phyloP scores from a whole-genome alignment of 1,140 invertebrate genomes.

The Drosophila pseudoobscura region DNA sequence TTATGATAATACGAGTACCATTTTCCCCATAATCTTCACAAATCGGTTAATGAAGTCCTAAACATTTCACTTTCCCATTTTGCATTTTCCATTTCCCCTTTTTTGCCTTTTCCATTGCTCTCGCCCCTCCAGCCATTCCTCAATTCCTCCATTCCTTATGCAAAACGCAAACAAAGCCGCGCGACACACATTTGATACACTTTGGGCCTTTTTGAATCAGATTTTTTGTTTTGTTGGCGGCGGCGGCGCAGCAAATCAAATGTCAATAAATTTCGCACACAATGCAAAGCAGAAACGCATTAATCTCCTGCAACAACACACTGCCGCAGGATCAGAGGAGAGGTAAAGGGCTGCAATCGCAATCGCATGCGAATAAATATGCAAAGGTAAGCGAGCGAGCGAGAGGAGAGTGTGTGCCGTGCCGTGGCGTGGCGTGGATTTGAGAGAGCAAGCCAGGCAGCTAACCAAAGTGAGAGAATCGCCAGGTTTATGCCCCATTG shows the following conservation, averaged over 20 bases:
- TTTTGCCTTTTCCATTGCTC: constrained; percentile 5
- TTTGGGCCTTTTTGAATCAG: constrained; percentile 34
- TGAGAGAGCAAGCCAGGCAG: neutral
- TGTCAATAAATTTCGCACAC: constrained; percentile 73
- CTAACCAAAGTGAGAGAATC: constrained; percentile 5
- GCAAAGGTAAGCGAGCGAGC: too few species aligned
- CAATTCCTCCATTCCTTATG: constrained; percentile 37
- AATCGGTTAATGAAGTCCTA: constrained; percentile 60
- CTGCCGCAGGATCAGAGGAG: constrained; percentile 11
- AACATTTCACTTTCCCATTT: constrained; percentile 10
- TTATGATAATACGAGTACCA: too few species aligned
- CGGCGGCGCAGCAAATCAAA: constrained; percentile 65
- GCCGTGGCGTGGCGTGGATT: too few species aligned
- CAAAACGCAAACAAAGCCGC: constrained; percentile 79
- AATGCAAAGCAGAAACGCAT: constrained; percentile 59
- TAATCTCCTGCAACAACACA: constrained; percentile 57
- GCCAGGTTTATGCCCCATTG: constrained; percentile 56
- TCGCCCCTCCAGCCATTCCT: constrained; percentile 1
- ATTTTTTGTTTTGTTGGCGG: constrained; percentile 16
- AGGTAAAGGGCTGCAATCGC: constrained; percentile 11
- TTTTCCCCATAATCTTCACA: too few species aligned
- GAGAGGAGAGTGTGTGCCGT: too few species aligned
- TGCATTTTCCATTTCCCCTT: constrained; percentile 6
- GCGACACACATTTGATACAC: constrained; percentile 75
- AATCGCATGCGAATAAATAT: constrained; percentile 6